These are phyloP conservation scores for Drosophila neoperkinsi DNA, from an alignment of 2,888 invertebrate species.

Conservation along the genomic window DNA sequence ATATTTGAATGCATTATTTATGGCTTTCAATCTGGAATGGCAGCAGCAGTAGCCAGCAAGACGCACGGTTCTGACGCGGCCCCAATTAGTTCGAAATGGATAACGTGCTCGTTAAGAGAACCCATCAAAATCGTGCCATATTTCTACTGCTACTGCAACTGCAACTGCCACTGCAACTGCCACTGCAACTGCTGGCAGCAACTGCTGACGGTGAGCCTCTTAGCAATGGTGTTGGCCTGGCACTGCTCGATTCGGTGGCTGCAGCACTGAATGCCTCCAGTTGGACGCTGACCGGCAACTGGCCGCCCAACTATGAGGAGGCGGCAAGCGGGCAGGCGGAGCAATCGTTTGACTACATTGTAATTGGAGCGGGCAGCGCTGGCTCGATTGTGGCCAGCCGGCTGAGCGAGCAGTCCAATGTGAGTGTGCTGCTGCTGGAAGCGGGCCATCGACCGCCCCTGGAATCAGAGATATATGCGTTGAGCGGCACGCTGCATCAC, in stretches of 20 bases:
- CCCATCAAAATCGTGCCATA: not conserved
- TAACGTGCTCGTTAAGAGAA: constrained; percentile 1
- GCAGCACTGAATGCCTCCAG: constrained; percentile 55
- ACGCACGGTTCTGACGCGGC: constrained; percentile 2
- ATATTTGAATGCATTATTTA: constrained; percentile 17
- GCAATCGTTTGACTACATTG: constrained; percentile 86
- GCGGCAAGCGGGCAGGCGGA: not conserved
- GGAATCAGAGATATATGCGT: constrained; percentile 80
- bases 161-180: not conserved
- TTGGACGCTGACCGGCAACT: constrained; percentile 86
- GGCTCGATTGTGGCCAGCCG: constrained; percentile 88
- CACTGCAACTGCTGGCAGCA: not conserved
- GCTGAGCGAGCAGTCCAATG: constrained; percentile 89
- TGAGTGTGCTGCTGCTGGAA: constrained; percentile 91
- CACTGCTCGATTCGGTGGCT: constrained; percentile 55
- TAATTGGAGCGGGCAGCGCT: constrained; percentile 88
- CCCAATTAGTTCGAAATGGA: constrained; percentile 39
- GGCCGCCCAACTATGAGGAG: constrained; percentile 84
- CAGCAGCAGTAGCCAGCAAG: constrained; percentile 5
- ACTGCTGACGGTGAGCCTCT: not conserved
- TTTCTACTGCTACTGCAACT: constrained; percentile 5
- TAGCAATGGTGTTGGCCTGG: constrained; percentile 56
- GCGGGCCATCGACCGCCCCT: constrained; percentile 89
- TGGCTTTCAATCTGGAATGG: not conserved
- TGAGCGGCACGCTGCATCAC: constrained; percentile 65